Base-by-base conservation (phyloP, 1,140 invertebrate genomes). In the Scaptomyza montana region DNA sequence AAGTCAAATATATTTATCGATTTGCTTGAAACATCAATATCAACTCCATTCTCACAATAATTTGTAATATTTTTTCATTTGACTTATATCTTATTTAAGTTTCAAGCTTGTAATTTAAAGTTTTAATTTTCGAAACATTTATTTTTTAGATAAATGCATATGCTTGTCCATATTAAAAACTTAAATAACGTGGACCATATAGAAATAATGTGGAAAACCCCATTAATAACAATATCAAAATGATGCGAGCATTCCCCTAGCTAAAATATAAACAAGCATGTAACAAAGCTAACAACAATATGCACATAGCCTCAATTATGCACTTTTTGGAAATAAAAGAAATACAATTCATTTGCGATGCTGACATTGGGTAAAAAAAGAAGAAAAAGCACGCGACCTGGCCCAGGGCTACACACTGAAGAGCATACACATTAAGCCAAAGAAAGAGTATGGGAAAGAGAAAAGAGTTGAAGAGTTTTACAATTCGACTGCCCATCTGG, bases 331-430 rank as follows among this genome's bases (percentile, higher is more conserved):
- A 16, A 39, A 13, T 16, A 25, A 39, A 13, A 64, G 39, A 72
- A 60, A 54, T 72, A 55, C 63, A 60, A 72, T 60, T 60, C 63
- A 72, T 46, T 51, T n/a, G 7, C 53, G 30, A 59, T 59, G 13
- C 21, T 16, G 30, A 59, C 45, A 33, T 43, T 59, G 39, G 47
- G 8, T 36, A 36, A 9, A 8, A 36, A 7, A 36, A 36, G 6
- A 36, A 36, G 30, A 16, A 33, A n/a, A 61, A 25, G 55, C 64
- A 73, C 64, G 64, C 68, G 70, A 73, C 50, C 50, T 8, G 30
- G 2, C 43, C 45, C 53, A 45, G 28, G 63, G 41, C 64, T 25
- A 55, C 64, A 25, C 16, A 61, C 43, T 41, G 8, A 67, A 67
- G 50, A 67, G 69, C 16, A 49, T 19, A n/a, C 25, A 50, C 21